Evolutionary conservation across 2,888 invertebrate genomes (phyloP).

Genomic region (Coleophora flavipennella): DNA sequence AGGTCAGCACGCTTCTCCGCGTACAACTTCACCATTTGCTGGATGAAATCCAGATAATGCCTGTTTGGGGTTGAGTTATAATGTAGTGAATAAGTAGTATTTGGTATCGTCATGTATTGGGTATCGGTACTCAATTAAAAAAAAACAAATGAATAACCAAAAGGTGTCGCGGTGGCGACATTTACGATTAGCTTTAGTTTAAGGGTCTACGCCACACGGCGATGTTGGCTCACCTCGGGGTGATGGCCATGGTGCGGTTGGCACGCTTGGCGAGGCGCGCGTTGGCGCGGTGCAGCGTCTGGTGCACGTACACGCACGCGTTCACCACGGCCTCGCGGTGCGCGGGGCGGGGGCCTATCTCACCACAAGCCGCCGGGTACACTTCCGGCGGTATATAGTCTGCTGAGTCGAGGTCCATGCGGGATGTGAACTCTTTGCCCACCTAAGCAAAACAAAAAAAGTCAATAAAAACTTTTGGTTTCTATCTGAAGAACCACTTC

Average conservation of each 20-base stretch:
- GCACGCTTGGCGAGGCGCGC: constrained; percentile 91
- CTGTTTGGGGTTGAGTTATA: constrained; percentile 34
- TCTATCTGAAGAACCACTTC: too few relatives aligned
- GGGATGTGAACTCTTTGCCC: constrained; percentile 96
- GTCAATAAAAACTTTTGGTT: too few relatives aligned
- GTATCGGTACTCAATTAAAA: too few relatives aligned
- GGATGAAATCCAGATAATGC: constrained; percentile 99
- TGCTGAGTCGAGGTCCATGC: constrained; percentile 93
- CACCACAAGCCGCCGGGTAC: constrained; percentile 90
- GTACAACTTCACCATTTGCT: constrained; percentile 98
- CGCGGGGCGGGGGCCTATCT: constrained; percentile 80
- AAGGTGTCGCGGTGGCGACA: too few relatives aligned
- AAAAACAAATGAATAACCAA: too few relatives aligned
- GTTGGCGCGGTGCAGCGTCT: constrained; percentile 96
- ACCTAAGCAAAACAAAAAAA: constrained; percentile 71
- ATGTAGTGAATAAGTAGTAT: too few relatives aligned
- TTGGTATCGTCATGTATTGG: too few relatives aligned
- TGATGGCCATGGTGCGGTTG: constrained; percentile 96
- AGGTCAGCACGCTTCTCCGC: constrained; percentile 98
- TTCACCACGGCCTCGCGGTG: constrained; percentile 99
- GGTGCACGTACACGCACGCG: constrained; percentile 98
- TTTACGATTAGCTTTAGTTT: too few relatives aligned
- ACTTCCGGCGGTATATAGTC: constrained; percentile 90
- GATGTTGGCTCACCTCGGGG: constrained; percentile 83
- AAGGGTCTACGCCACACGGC: too few relatives aligned